Base-by-base conservation (phyloP, 2,113 vertebrate genomes). In the Micromys minutus region DNA sequence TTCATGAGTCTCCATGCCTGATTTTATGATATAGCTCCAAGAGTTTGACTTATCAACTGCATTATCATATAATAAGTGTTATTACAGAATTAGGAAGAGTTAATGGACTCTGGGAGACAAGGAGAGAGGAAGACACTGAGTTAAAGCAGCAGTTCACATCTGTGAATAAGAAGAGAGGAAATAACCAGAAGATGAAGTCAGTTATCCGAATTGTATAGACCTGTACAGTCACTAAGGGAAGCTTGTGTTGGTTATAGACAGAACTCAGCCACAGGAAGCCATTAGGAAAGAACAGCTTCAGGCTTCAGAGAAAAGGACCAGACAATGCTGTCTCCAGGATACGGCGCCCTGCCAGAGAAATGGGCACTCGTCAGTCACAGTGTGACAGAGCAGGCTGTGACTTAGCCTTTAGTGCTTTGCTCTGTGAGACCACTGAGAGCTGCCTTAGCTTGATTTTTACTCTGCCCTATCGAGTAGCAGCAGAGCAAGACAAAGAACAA, bases 61-160 rank as follows among this genome's bases (percentile, higher is more conserved):
- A 92, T 77, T 94, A 72, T 83, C 92, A 76, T 69, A 7, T 45
- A 22, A 89, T 79, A 93, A 93, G 71, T 84, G 39, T 50, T 96
- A 75, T 57, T 93, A 93, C 1, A 93, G 80, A 94, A 79, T 63
- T 85, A 92, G 24, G 52, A 16, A 79, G 3, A 93, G 55, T 74
- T 93, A 88, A 42, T 72, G 69, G 94, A 96, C 45, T 74, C 84
- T 88, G 36, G 87, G 29, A 80, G 39, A 36, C 24, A 61, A 31
- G 42, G 87, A 91, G 26, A 7, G 79, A 83, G 80, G 24, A 24
- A 83, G 61, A 57, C 80, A 61, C 4, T 61, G 80, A 86, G 24
- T 81, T 85, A 94, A 88, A 71, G 55, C 1, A 36, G 16, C 15
- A 63, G 45, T 52, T 87, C 79, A 13, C 2, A 29, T 74, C 0